Evolutionary conservation across 2,888 invertebrate species (phyloP).

Genomic region (Tuberolachnus salignus): DNA sequence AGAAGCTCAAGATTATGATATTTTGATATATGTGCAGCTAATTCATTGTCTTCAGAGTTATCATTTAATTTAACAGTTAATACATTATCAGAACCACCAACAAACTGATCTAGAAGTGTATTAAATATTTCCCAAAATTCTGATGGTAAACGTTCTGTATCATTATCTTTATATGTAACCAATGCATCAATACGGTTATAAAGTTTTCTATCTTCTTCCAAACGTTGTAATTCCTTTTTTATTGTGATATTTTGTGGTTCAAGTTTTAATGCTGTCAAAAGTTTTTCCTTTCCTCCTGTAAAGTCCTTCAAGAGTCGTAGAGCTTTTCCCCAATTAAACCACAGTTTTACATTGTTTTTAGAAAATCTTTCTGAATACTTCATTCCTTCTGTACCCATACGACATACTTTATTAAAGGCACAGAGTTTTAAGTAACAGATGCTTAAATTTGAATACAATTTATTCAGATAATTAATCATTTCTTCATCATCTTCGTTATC

Average conservation of each 20-base stretch:
- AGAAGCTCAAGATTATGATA: neutral
- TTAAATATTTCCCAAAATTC: conserved; percentile 50
- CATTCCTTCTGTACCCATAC: conserved; percentile 68
- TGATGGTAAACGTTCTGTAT: neutral
- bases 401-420: conserved; percentile 70
- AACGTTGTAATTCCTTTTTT: conserved; percentile 65
- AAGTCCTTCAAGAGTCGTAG: conserved; percentile 70
- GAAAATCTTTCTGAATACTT: no score
- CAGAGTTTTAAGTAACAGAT: conserved; percentile 72
- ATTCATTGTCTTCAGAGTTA: conserved; percentile 23
- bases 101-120: conserved; percentile 2
- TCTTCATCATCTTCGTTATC: conserved; percentile 72
- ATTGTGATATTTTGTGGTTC: conserved; percentile 68
- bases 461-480: conserved; percentile 70
- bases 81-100: conserved; percentile 27
- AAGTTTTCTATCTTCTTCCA: conserved; percentile 62
- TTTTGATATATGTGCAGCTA: conserved; percentile 5
- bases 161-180: conserved; percentile 11
- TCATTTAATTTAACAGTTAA: conserved; percentile 16
- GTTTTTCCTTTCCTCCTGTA: no score
- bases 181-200: neutral
- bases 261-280: no score
- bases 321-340: no score
- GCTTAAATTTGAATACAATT: conserved; percentile 75
- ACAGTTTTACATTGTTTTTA: no score